These are phyloP conservation scores for Drosophila anomalata DNA, from an alignment of 2,888 invertebrate species.

Conservation along the genomic window DNA sequence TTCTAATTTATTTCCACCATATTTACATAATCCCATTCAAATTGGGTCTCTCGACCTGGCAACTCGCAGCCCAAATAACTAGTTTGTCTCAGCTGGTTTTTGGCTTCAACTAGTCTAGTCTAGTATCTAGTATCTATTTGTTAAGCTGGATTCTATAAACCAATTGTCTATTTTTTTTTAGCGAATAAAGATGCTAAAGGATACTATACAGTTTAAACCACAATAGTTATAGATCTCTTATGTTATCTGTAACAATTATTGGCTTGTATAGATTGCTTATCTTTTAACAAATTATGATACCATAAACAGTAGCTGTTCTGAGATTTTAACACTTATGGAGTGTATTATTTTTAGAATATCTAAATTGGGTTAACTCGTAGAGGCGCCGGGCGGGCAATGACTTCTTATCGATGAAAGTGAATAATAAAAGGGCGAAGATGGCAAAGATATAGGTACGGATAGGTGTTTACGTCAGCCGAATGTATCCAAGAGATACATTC, in stretches of 20 bases:
- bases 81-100: neutral
- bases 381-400: slow-evolving; percentile 61
- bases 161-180: neutral
- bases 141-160: slow-evolving; percentile 48
- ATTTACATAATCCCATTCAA: slow-evolving; percentile 65
- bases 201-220: neutral
- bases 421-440: slow-evolving; percentile 1
- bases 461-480: slow-evolving; percentile 21
- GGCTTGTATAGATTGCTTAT: neutral
- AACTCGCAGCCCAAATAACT: slow-evolving; percentile 39
- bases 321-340: slow-evolving; percentile 10
- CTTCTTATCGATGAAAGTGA: slow-evolving; percentile 56
- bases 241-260: neutral
- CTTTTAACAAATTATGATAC: neutral
- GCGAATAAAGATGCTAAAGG: too few species aligned
- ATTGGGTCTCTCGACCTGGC: slow-evolving; percentile 19
- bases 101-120: neutral
- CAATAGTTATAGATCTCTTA: neutral
- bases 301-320: neutral
- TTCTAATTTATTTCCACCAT: slow-evolving; percentile 58
- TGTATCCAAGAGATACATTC: slow-evolving; percentile 34
- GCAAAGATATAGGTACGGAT: neutral
- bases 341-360: slow-evolving; percentile 40
- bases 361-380: slow-evolving; percentile 45
- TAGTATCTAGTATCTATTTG: slow-evolving; percentile 36